Percentiles rank a stretch among this genome's conserved stretches.
Conservation (phyloP, 2,113 vertebrate genomes). For the Gobiocypris rarus region DNA sequence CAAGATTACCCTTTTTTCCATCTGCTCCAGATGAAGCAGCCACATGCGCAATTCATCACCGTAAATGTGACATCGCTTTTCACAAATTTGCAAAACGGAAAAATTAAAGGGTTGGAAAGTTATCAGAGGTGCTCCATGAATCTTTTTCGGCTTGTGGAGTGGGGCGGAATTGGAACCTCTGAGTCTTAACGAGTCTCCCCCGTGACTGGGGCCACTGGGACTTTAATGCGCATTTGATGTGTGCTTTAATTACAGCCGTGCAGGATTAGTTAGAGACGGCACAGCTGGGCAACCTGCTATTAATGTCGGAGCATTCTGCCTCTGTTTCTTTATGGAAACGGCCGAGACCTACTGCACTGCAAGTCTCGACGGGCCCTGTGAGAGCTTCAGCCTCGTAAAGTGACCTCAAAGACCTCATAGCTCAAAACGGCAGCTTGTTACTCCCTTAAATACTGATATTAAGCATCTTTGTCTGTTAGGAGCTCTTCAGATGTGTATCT, state of each 20-base stretch:
- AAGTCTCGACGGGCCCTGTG: slow-evolving; percentile 46
- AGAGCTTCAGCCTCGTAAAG: slow-evolving; percentile 30
- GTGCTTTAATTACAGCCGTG: slow-evolving; percentile 59
- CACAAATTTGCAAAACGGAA: slow-evolving; percentile 42
- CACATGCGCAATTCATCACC: background rate
- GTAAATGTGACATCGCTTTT: slow-evolving; percentile 34
- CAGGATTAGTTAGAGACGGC: slow-evolving; percentile 47
- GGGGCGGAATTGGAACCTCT: slow-evolving; percentile 32
- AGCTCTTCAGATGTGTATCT: background rate
- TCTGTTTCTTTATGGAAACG: slow-evolving; percentile 48
- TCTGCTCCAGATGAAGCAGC: slow-evolving; percentile 14
- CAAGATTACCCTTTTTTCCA: slow-evolving; percentile 35
- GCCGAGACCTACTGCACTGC: slow-evolving; percentile 50
- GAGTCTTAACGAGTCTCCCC: slow-evolving; percentile 38
- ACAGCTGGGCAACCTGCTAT: slow-evolving; percentile 58
- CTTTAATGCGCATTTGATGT: slow-evolving; percentile 61
- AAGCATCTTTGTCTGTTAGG: background rate
- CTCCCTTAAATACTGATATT: slow-evolving; percentile 30
- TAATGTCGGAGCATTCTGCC: slow-evolving; percentile 48
- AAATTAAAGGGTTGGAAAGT: slow-evolving; percentile 45
- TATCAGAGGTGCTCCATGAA: slow-evolving; percentile 45
- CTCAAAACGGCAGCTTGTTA: slow-evolving; percentile 26
- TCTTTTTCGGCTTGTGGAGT: slow-evolving; percentile 52
- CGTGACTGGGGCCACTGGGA: slow-evolving; percentile 29
- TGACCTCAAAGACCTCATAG: slow-evolving; percentile 39